These are phyloP conservation scores for Kryptopterus vitreolus DNA, from an alignment of 2,797 vertebrate genomes.

Conservation along the genomic window DNA sequence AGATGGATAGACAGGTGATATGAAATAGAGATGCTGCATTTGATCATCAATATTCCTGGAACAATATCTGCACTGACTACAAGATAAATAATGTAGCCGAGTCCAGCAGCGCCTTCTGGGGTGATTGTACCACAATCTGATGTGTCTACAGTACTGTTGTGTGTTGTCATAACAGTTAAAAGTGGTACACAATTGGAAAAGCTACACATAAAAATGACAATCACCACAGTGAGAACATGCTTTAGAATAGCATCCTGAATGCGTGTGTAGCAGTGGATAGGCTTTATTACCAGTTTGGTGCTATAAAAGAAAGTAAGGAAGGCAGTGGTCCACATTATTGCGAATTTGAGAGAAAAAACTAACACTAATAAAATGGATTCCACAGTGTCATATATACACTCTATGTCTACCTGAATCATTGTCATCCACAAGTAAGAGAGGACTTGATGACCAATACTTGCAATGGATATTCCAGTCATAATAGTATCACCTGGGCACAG, in stretches of 20 bases:
- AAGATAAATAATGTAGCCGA: slow-evolving; percentile 62
- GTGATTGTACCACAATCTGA: slow-evolving; percentile 63
- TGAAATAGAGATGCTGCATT: slow-evolving; percentile 76
- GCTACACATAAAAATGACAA: slow-evolving; percentile 64
- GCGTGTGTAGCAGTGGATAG: slow-evolving; percentile 70
- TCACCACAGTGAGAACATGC: slow-evolving; percentile 61
- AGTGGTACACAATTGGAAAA: slow-evolving; percentile 66
- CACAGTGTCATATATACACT: slow-evolving; percentile 50
- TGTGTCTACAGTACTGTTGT: slow-evolving; percentile 25
- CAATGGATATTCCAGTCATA: slow-evolving; percentile 65
- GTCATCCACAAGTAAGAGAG: slow-evolving; percentile 72
- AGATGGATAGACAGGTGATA: slow-evolving; percentile 72
- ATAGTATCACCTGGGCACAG: slow-evolving; percentile 72
- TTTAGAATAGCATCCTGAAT: slow-evolving; percentile 69
- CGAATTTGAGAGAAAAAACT: slow-evolving; percentile 70
- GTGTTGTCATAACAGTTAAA: slow-evolving; percentile 51
- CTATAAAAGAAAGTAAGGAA: slow-evolving; percentile 78
- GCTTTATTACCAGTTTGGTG: slow-evolving; percentile 73
- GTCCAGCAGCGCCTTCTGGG: slow-evolving; percentile 29
- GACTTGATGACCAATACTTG: slow-evolving; percentile 65
- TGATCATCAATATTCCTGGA: slow-evolving; percentile 72
- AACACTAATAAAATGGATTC: slow-evolving; percentile 62
- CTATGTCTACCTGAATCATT: slow-evolving; percentile 64
- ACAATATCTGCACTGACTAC: slow-evolving; percentile 68
- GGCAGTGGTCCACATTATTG: slow-evolving; percentile 72